A percentile compares a stretch with the other conserved stretches of the same genome.
Conservation (phyloP, 2,888 invertebrate species). For the Andrena haemorrhoa region DNA sequence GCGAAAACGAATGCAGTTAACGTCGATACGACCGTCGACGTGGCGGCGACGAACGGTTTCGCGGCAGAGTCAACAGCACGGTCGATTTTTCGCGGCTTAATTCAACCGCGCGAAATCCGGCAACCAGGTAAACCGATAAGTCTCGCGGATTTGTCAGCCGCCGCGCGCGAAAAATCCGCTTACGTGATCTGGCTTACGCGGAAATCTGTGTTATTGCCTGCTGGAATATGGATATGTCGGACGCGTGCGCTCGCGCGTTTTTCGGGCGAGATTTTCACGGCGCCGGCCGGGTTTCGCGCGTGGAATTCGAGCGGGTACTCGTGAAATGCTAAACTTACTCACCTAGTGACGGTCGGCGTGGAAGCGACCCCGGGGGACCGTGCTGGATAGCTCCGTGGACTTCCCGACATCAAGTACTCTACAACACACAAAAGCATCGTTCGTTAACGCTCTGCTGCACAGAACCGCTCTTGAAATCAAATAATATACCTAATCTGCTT, state of each 20-base stretch:
- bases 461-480: no score
- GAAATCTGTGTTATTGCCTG: constrained; percentile 60
- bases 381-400: constrained; percentile 82
- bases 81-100: constrained; percentile 67
- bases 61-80: constrained; percentile 49
- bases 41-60: constrained; percentile 18
- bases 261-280: constrained; percentile 36
- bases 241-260: neutral
- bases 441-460: constrained; percentile 43
- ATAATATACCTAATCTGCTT: no score
- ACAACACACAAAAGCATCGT: constrained; percentile 72
- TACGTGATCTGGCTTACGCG: constrained; percentile 61
- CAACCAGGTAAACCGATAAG: constrained; percentile 69
- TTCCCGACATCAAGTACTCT: constrained; percentile 84
- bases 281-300: constrained; percentile 30
- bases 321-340: constrained; percentile 67
- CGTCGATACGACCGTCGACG: neutral
- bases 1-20: constrained; percentile 12
- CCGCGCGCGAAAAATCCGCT: constrained; percentile 69
- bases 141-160: constrained; percentile 65
- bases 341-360: constrained; percentile 81
- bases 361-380: constrained; percentile 80
- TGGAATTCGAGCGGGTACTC: constrained; percentile 49
- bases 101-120: constrained; percentile 62
- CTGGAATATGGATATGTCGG: constrained; percentile 67